Percentiles rank a stretch among this genome's conserved stretches.
Conservation (phyloP, 2,888 invertebrate genomes). For the Spicauda simplicius region DNA sequence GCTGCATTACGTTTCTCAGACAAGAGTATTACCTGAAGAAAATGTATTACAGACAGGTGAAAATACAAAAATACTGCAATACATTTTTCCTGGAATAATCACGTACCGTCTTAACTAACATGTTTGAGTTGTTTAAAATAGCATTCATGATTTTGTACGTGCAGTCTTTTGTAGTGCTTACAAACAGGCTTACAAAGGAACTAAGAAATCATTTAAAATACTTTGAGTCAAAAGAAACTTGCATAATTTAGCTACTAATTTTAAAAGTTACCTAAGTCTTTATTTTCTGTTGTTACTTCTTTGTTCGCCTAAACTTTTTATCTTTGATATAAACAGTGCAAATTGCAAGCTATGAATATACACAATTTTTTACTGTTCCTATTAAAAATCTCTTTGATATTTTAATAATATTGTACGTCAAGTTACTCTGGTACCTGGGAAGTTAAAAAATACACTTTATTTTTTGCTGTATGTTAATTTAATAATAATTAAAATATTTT, state of each 20-base stretch:
- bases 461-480: no score
- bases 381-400: no score
- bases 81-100: background rate
- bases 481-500: no score
- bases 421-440: no score
- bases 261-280: background rate
- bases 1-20: background rate
- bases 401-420: no score
- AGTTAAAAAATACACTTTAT: no score
- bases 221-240: slow-evolving; percentile 3
- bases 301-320: background rate
- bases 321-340: background rate
- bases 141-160: background rate
- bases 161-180: background rate
- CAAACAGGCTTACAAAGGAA: background rate
- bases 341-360: no score
- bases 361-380: no score
- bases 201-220: slow-evolving; percentile 3
- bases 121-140: background rate
- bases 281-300: background rate
- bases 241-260: background rate
- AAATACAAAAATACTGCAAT: no score
- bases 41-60: no score
- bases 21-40: no score
- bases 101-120: background rate